phyloP scores from a whole-genome alignment of 2,888 invertebrate genomes.

The Spatulosminthurus flaviceps region DNA sequence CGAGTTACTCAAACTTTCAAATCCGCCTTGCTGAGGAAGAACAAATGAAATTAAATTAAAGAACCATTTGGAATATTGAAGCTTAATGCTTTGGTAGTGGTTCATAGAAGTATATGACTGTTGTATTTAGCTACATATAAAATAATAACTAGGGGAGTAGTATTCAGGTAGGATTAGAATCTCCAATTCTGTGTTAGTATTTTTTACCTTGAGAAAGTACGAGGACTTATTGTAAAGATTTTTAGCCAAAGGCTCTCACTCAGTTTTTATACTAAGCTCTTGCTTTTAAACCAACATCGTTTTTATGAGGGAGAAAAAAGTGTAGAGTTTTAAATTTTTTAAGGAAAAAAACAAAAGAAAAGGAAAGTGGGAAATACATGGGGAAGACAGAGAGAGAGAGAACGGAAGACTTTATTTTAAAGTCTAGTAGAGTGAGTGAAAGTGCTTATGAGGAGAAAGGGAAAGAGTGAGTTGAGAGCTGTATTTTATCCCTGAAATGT shows the following conservation, averaged over 20 bases:
- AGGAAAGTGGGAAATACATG: not conserved
- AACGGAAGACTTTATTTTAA: conserved; percentile 31
- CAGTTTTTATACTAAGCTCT: too few species aligned
- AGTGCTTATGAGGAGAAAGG: too few species aligned
- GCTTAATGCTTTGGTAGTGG: not conserved
- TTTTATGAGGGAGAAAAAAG: too few species aligned
- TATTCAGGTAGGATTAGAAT: not conserved
- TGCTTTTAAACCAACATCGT: too few species aligned
- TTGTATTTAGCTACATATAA: too few species aligned
- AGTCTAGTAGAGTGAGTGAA: conserved; percentile 3
- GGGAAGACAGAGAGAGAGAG: conserved; percentile 6
- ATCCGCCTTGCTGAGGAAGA: not conserved
- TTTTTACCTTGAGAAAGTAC: too few species aligned
- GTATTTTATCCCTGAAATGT: not conserved
- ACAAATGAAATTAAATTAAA: conserved; percentile 6
- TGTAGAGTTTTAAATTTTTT: too few species aligned
- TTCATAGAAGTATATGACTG: not conserved
- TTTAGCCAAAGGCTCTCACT: too few species aligned
- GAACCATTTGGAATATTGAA: not conserved
- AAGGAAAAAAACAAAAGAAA: not conserved
- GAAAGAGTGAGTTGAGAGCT: not conserved
- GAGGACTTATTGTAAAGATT: too few species aligned
- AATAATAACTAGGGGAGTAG: too few species aligned
- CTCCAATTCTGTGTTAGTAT: too few species aligned
- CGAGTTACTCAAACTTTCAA: not conserved